These are phyloP conservation scores for Apamea crenata DNA, from an alignment of 2,888 invertebrate species.

Conservation along the genomic window DNA sequence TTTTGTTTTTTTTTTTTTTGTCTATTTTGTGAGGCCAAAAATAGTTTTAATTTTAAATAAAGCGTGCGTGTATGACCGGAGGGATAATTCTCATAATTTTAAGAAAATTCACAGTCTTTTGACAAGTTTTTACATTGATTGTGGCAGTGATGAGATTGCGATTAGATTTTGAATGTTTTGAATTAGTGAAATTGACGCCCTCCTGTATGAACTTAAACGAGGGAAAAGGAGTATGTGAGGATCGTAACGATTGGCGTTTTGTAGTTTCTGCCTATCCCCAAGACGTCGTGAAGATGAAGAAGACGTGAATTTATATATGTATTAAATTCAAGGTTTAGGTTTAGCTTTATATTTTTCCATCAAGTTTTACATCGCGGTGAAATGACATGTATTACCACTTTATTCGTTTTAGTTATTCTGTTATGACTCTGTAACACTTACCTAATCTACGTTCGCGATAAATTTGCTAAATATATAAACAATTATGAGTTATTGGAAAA, in stretches of 20 bases:
- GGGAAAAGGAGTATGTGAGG: neutral
- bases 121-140: neutral
- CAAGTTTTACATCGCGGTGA: neutral
- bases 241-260: neutral
- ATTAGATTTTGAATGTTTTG: too few species aligned
- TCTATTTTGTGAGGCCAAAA: neutral
- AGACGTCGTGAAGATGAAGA: too few species aligned
- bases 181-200: too few species aligned
- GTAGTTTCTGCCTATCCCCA: too few species aligned
- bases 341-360: neutral
- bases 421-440: neutral
- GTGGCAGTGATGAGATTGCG: too few species aligned
- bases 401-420: neutral
- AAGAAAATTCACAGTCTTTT: neutral
- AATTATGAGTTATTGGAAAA: too few species aligned
- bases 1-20: neutral
- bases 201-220: neutral
- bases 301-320: neutral
- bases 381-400: neutral
- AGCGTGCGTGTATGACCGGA: too few species aligned
- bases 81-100: neutral
- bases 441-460: too few species aligned
- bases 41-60: neutral
- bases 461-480: too few species aligned
- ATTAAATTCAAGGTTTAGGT: neutral